These are phyloP conservation scores for Chrysotoxum bicinctum DNA, from an alignment of 2,888 invertebrate species.

Conservation along the genomic window DNA sequence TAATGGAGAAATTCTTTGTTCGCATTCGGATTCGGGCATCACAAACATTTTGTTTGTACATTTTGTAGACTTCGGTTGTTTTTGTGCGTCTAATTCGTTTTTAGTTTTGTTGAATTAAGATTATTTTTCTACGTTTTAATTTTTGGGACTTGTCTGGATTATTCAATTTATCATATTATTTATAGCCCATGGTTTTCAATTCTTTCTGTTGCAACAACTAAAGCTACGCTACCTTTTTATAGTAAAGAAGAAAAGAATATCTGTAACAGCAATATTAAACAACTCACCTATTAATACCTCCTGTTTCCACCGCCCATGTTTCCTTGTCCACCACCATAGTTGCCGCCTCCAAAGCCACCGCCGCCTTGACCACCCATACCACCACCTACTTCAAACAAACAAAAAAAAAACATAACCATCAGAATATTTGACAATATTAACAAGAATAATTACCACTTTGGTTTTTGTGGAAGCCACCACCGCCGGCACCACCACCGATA, in stretches of 20 bases:
- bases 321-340: constrained; percentile 73
- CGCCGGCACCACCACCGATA: constrained; percentile 1
- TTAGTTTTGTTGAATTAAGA: too few relatives aligned
- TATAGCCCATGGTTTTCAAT: background rate
- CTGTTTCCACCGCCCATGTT: constrained; percentile 74
- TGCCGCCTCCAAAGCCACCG: constrained; percentile 73
- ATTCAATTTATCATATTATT: background rate
- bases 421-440: background rate
- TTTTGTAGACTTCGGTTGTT: too few relatives aligned
- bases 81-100: too few relatives aligned
- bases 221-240: background rate
- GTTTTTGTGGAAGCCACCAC: constrained; percentile 55
- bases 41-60: too few relatives aligned
- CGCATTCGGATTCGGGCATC: too few relatives aligned
- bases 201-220: background rate
- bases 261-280: background rate
- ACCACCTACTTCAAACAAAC: constrained; percentile 32
- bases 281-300: constrained; percentile 71
- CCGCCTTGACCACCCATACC: constrained; percentile 81
- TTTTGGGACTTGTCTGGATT: background rate
- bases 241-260: background rate
- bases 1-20: too few relatives aligned
- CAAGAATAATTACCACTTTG: constrained; percentile 38
- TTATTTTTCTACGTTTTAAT: background rate
- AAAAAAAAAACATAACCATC: background rate